Base-by-base conservation (phyloP, 2,797 vertebrate genomes). In the Champsocephalus esox region DNA sequence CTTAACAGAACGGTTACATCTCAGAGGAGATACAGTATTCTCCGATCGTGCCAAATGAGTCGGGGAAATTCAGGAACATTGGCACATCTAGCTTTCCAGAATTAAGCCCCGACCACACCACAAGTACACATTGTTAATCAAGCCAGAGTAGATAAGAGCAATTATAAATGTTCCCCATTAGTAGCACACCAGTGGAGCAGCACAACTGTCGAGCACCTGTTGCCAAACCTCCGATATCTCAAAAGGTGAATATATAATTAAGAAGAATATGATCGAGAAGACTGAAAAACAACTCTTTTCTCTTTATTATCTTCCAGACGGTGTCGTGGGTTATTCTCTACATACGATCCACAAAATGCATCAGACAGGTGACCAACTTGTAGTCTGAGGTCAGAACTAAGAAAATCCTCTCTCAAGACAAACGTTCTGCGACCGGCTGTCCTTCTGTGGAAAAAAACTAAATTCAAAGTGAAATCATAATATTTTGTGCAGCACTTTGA, bases 31-130 rank as follows among this genome's bases (percentile, higher is more conserved):
- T 44, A n/a, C 49, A 32, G 49, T 49, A 19, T 34, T 14, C 45
- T 68, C 19, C 32, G 45, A 45, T 54, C n/a, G 3, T 68, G 45
- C 72, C 45, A 77, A 56, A 63, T 28, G 48, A 73, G 56, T 28
- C 45, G 48, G 19, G 19, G 44, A 58, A 28, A 61, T 51, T 49
- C 21, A 32, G 48, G 34, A 32, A 56, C 44, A 80, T 8, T 43
- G 59, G 44, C 21, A 45, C 5, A 70, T 50, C 2, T 3, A 2
- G 38, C 12, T 45, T 46, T 55, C 41, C 17, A 49, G 16, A 61
- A 60, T 21, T 13, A 58, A 52, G 43, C 10, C 6, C 9, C 4
- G 9, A 55, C 19, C 68, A 7, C 5, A 3, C 1, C 8, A 7
- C 34, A 10, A 19, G 19, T 58, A 54, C 57, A 66, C 54, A 57